Evolutionary conservation across 2,113 vertebrate genomes (phyloP), one percentile per base, ranked within the genome.

Genomic region (Oreotrochilus melanogaster): DNA sequence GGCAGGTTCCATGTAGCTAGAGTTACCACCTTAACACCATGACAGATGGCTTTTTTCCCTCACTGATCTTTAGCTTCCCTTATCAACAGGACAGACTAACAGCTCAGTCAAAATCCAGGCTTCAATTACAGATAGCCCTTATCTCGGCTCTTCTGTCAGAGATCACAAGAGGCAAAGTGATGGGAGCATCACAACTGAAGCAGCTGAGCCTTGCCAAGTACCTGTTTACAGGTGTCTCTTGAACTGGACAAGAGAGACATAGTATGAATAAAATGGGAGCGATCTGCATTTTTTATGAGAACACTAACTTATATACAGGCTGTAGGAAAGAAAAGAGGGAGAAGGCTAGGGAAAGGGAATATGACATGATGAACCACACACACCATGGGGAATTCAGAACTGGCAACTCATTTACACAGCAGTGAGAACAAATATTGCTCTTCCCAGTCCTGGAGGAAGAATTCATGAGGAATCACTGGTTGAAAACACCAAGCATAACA

Each of bases 251-350:
- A 42, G 78, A 65, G 22, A 81, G 56, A 73, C 35, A 6, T 3
- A 15, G 28, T 6, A 33, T 8, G 43, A 75, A 58, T 9, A 18
- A 54, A 64, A 76, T 1, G 16, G 31, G 33, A 72, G 18, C 74
- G 48, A 17, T 18, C 37, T 72, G 48, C 4, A 0, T 21, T 51
- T 39, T 43, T 6, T 1, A 11, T 2, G 8, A 35, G 22, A 11
- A 60, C 9, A 50, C 8, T 17, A 18, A 83, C 11, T 60, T 69
- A 27, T 15, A 21, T 30, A 11, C 1, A 15, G 56, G 56, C 62
- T 74, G 57, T 7, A 54, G 70, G 11, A 62, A 53, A 74, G 42
- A 42, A 53, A 84, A 60, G 47, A 78, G 28, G 18, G n/a, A 82
- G 47, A 37, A 37, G 56, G 45, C 0, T 1, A 35, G 51, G 43